Evolutionary conservation across 2,113 vertebrate species (phyloP), one percentile per base, ranked within the genome.

Genomic region (Anser cygnoides): DNA sequence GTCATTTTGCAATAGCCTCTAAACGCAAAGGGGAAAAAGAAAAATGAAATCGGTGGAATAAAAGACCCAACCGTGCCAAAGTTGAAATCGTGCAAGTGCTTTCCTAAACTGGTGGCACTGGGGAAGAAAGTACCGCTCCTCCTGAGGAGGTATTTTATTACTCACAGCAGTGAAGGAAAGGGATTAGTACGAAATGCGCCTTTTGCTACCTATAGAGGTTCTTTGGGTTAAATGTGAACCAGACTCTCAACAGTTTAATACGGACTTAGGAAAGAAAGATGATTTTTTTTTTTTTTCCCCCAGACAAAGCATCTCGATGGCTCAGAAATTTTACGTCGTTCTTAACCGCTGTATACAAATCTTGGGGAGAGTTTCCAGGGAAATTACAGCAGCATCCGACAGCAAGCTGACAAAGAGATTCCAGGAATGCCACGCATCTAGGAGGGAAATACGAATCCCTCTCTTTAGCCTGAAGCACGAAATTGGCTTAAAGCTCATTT

Each of bases 401-500:
- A 21, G 58, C 72, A 94, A 81, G 35, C 44, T 89, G 79, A 92
- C 83, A 93, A 94, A 91, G 91, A 89, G 84, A 91, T 88, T 70
- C 77, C 93, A 28, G 73, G 77, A 87, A 93, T 68, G 80, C 71
- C 88, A 91, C 73, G 80, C 86, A 91, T 84, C 85, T 82, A 76
- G 89, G 91, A 92, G 91, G 95, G 86, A 93, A 94, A 94, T 92
- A 91, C 26, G 92, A 94, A 94, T 92, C 66, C 58, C 37, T 55
- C 73, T 90, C 75, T 90, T 89, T 73, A 93, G 90, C 74, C 80
- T 52, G 66, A 76, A 95, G 84, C 95, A 94, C 84, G n/a, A 95
- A 96, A 96, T 93, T 94, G 93, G 89, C 89, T 96, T 92, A 96
- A 92, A 84, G 62, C 90, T 94, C 89, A 92, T 93, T 95, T 92